Evolutionary conservation across 2,888 invertebrate genomes (phyloP).

Genomic region (Andrena trimmerana): DNA sequence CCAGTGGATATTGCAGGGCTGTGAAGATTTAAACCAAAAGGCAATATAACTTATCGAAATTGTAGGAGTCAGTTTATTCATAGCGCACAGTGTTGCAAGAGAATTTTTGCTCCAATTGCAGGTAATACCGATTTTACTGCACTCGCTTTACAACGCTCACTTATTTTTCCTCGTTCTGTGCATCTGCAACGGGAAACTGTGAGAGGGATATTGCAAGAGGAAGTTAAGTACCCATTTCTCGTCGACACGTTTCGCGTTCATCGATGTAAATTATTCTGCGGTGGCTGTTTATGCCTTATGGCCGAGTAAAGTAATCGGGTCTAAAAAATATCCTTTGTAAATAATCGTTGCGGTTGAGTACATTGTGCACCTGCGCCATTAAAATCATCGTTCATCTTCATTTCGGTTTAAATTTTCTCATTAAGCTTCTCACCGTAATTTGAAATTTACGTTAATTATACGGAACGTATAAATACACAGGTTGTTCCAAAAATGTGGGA

Average conservation of each 20-base stretch:
- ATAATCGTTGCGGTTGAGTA: constrained; percentile 22
- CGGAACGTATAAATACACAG: no score
- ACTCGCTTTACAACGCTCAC: background rate
- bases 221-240: constrained; percentile 32
- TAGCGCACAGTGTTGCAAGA: no score
- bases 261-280: constrained; percentile 48
- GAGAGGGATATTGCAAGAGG: constrained; percentile 19
- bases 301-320: constrained; percentile 8
- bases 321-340: constrained; percentile 19
- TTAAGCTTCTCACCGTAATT: background rate
- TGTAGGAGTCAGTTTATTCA: background rate
- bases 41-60: background rate
- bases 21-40: background rate
- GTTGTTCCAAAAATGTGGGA: no score
- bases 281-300: constrained; percentile 12
- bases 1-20: background rate
- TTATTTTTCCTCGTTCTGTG: background rate
- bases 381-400: constrained; percentile 1
- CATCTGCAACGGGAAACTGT: background rate
- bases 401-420: background rate
- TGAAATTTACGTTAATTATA: no score
- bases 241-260: constrained; percentile 23
- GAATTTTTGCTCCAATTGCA: constrained; percentile 5
- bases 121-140: constrained; percentile 1
- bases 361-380: constrained; percentile 16